Percentiles rank a stretch among this genome's conserved stretches.
These are phyloP conservation scores for Mactra quadrangularis DNA, from an alignment of 1,140 invertebrate species.

Conservation along the genomic window DNA sequence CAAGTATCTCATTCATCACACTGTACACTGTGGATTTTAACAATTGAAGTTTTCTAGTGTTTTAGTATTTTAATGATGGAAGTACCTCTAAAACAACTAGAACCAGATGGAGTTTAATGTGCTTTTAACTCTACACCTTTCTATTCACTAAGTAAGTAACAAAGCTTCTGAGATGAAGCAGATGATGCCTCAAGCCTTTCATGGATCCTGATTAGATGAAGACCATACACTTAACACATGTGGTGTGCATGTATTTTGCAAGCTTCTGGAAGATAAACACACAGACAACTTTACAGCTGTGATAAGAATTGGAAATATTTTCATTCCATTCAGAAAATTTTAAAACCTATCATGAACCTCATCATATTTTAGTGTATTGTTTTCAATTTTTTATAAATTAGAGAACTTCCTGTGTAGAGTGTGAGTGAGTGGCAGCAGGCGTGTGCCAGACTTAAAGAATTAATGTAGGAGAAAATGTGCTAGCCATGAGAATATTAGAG, in stretches of 20 bases:
- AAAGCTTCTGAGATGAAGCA: slow-evolving; percentile 45
- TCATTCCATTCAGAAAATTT: background rate
- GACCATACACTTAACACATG: slow-evolving; percentile 7
- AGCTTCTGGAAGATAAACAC: slow-evolving; percentile 1
- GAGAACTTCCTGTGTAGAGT: slow-evolving; percentile 11
- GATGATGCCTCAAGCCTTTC: slow-evolving; percentile 23
- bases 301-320: slow-evolving; percentile 40
- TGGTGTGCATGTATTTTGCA: slow-evolving; percentile 3
- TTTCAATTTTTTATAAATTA: slow-evolving; percentile 13
- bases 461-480: no score
- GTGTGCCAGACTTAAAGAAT: no score
- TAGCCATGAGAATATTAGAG: no score
- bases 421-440: no score
- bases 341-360: background rate
- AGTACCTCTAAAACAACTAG: background rate
- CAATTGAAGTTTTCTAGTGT: background rate
- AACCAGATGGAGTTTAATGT: slow-evolving; percentile 3
- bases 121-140: no score
- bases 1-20: background rate
- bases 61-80: background rate
- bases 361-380: background rate
- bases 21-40: background rate
- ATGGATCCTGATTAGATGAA: slow-evolving; percentile 1
- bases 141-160: background rate
- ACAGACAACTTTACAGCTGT: slow-evolving; percentile 17